Conservation (phyloP, 2,888 invertebrate genomes). For the Acleris sparsana region DNA sequence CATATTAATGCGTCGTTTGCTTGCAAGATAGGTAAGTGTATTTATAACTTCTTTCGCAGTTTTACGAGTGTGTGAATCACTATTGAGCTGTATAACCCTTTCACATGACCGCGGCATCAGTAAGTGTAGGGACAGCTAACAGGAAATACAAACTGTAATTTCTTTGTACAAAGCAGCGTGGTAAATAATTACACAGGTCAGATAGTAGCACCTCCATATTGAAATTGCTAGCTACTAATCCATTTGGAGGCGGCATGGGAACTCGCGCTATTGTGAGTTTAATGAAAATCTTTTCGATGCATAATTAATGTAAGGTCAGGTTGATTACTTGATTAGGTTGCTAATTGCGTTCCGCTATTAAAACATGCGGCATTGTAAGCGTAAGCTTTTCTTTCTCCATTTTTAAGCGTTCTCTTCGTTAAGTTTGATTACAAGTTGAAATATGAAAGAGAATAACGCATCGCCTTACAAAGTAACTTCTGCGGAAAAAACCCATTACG, state of each 20-base stretch:
- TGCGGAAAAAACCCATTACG: constrained; percentile 23
- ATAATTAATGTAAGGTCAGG: constrained; percentile 39
- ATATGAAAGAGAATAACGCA: neutral
- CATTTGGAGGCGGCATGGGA: constrained; percentile 52
- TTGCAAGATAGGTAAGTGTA: constrained; percentile 28
- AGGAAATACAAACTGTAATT: constrained; percentile 63
- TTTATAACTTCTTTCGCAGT: constrained; percentile 40
- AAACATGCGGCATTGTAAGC: constrained; percentile 17
- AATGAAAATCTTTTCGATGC: constrained; percentile 53
- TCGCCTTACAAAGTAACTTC: constrained; percentile 16
- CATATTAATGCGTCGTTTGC: constrained; percentile 22
- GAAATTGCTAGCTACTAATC: constrained; percentile 49
- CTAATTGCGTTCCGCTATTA: constrained; percentile 18
- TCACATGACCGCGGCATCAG: constrained; percentile 40
- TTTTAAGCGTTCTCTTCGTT: neutral
- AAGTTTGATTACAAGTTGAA: neutral
- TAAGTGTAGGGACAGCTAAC: constrained; percentile 46
- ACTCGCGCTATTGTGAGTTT: constrained; percentile 50
- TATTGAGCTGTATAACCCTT: constrained; percentile 37
- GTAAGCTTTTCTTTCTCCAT: constrained; percentile 3
- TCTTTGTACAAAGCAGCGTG: constrained; percentile 54
- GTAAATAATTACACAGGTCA: constrained; percentile 58
- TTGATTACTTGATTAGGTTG: constrained; percentile 50
- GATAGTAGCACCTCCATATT: constrained; percentile 42
- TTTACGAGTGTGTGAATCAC: constrained; percentile 40